A percentile compares a stretch with the other conserved stretches of the same genome.
Conservation (phyloP, 2,797 vertebrate genomes). For the Sebastes oblongus region DNA sequence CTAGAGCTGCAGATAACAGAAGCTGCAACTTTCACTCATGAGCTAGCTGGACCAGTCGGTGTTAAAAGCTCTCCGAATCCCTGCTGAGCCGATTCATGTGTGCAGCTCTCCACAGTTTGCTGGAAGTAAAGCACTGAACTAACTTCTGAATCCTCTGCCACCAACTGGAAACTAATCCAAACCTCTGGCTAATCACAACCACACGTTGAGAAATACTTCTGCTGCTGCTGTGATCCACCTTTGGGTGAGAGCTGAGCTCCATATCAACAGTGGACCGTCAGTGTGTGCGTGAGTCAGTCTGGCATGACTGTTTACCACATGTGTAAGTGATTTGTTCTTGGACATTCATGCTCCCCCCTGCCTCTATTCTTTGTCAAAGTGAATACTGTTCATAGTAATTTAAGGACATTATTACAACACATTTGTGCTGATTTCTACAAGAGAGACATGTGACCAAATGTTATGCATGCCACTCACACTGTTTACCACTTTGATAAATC, state of each 20-base stretch:
- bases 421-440: background rate
- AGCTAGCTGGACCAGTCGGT: background rate
- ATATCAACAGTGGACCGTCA: background rate
- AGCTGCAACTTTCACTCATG: conserved; percentile 7
- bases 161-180: conserved; percentile 9
- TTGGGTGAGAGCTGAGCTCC: conserved; percentile 1
- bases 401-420: background rate
- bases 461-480: background rate
- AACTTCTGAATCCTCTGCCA: conserved; percentile 27
- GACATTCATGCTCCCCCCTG: background rate
- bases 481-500: background rate
- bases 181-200: conserved; percentile 27
- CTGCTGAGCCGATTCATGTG: conserved; percentile 22
- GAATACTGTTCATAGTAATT: background rate
- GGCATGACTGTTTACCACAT: background rate
- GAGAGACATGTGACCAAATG: background rate
- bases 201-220: conserved; percentile 22
- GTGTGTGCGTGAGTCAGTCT: background rate
- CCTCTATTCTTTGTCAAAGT: background rate
- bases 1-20: conserved; percentile 44
- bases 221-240: conserved; percentile 7
- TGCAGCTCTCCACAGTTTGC: background rate
- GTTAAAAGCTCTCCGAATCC: conserved; percentile 24
- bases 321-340: background rate
- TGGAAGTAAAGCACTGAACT: conserved; percentile 14